Evolutionary conservation across 2,797 vertebrate species (phyloP).

Genomic region (Streptopelia turtur): DNA sequence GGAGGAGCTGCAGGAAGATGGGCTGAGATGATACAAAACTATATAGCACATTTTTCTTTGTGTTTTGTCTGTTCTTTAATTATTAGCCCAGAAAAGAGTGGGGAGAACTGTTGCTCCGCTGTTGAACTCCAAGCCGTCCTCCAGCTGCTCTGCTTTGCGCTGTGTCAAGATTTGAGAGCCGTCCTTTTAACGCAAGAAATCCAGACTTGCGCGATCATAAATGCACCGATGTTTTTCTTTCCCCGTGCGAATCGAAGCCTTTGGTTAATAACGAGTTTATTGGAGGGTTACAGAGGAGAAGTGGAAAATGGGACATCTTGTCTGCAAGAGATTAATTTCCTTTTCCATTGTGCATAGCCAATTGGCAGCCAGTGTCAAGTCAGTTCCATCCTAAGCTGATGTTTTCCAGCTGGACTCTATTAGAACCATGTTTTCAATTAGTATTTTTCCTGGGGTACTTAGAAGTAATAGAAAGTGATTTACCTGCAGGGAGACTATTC

Average conservation of each 20-base stretch:
- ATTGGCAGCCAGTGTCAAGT: slow-evolving; percentile 43
- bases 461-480: slow-evolving; percentile 48
- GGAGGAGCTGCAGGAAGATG: not conserved
- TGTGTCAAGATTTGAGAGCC: not conserved
- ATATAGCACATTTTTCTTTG: not conserved
- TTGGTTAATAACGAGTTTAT: slow-evolving; percentile 13
- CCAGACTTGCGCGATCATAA: not conserved
- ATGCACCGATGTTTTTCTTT: not conserved
- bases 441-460: slow-evolving; percentile 54
- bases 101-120: not conserved
- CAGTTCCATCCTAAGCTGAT: slow-evolving; percentile 40
- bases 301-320: slow-evolving; percentile 39
- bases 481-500: slow-evolving; percentile 59
- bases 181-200: not conserved
- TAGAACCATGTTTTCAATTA: slow-evolving; percentile 59
- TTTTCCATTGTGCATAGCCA: slow-evolving; percentile 45
- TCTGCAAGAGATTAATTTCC: slow-evolving; percentile 42
- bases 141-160: not conserved
- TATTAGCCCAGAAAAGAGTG: not conserved
- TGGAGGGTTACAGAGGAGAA: slow-evolving; percentile 42
- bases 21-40: rapidly evolving
- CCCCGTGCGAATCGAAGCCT: not conserved
- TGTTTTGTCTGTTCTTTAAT: not conserved
- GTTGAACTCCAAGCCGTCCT: not conserved
- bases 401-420: slow-evolving; percentile 66